phyloP scores from a whole-genome alignment of 92 coral and sea anemone species.

The Epizoanthus rinbou region DNA sequence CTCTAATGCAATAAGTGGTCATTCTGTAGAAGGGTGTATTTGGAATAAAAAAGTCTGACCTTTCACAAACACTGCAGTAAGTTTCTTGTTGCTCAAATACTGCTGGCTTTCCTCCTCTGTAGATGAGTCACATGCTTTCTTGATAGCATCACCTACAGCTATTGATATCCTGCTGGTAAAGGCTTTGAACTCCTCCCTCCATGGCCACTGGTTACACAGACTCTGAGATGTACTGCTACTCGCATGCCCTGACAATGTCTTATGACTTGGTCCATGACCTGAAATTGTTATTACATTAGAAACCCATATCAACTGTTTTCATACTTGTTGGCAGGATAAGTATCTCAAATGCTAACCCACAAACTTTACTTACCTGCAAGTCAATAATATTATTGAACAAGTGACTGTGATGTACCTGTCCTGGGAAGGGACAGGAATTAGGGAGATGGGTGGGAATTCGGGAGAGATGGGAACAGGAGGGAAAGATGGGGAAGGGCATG shows the following conservation, averaged over 20 bases:
- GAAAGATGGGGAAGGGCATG: too few species aligned
- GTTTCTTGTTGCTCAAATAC: slow-evolving; percentile 50
- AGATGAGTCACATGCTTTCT: slow-evolving; percentile 61
- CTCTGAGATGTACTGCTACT: slow-evolving; percentile 43
- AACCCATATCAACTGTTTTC: too few species aligned
- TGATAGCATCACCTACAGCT: slow-evolving; percentile 71
- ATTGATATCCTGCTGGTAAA: slow-evolving; percentile 73
- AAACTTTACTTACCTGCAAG: too few species aligned
- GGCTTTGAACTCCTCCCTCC: slow-evolving; percentile 86
- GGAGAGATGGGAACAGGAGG: too few species aligned
- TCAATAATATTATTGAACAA: too few species aligned
- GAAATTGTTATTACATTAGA: background rate
- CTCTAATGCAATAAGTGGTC: too few species aligned
- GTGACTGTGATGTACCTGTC: too few species aligned
- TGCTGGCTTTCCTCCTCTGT: slow-evolving; percentile 64
- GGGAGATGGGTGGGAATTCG: too few species aligned
- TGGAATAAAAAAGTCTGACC: slow-evolving; percentile 42
- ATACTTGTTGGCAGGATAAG: too few species aligned
- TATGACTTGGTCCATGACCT: slow-evolving; percentile 47
- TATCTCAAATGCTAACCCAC: too few species aligned
- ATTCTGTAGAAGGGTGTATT: background rate
- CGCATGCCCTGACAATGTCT: slow-evolving; percentile 42
- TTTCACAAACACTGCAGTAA: slow-evolving; percentile 64
- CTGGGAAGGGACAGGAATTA: too few species aligned
- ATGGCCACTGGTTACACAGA: slow-evolving; percentile 64